Percentiles rank a stretch among this genome's conserved stretches.
phyloP scores from a whole-genome alignment of 1,140 invertebrate genomes.

The Medauroidea extradentata region DNA sequence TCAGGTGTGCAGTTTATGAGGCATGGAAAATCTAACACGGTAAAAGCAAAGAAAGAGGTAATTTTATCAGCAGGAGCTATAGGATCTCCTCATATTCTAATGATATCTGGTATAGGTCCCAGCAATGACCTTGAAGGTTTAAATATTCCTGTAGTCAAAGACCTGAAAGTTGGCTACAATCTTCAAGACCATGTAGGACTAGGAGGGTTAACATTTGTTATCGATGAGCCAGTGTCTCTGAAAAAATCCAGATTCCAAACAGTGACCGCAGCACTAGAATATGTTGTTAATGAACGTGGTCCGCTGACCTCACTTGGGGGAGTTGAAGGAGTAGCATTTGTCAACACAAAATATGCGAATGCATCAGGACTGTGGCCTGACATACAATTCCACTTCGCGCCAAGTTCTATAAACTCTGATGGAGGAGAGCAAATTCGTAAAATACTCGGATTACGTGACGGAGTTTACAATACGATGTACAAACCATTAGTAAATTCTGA shows the following conservation, averaged over 20 bases:
- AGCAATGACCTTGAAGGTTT: constrained; percentile 69
- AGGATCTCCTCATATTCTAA: constrained; percentile 77
- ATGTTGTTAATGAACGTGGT: constrained; percentile 70
- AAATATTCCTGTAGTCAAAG: constrained; percentile 66
- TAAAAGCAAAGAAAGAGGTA: constrained; percentile 68
- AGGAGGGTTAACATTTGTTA: constrained; percentile 74
- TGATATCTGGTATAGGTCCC: constrained; percentile 83
- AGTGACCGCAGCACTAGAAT: constrained; percentile 71
- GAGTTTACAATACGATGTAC: constrained; percentile 79
- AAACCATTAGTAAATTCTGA: constrained; percentile 72
- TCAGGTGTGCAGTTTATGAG: constrained; percentile 71
- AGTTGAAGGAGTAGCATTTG: constrained; percentile 75
- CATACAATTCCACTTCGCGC: constrained; percentile 81
- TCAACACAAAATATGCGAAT: constrained; percentile 79
- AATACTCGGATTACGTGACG: constrained; percentile 69
- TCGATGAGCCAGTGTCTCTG: constrained; percentile 74
- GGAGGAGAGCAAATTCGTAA: constrained; percentile 69
- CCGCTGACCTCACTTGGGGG: constrained; percentile 74
- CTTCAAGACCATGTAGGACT: constrained; percentile 81
- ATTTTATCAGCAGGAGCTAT: constrained; percentile 78
- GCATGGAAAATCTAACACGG: constrained; percentile 56
- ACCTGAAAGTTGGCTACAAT: constrained; percentile 59
- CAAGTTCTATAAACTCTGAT: constrained; percentile 76
- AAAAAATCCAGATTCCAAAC: constrained; percentile 73
- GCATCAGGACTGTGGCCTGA: constrained; percentile 70